Percentiles rank a stretch among this genome's conserved stretches.
Conservation (phyloP, 1,140 invertebrate species). For the Neuroterus valhalla region DNA sequence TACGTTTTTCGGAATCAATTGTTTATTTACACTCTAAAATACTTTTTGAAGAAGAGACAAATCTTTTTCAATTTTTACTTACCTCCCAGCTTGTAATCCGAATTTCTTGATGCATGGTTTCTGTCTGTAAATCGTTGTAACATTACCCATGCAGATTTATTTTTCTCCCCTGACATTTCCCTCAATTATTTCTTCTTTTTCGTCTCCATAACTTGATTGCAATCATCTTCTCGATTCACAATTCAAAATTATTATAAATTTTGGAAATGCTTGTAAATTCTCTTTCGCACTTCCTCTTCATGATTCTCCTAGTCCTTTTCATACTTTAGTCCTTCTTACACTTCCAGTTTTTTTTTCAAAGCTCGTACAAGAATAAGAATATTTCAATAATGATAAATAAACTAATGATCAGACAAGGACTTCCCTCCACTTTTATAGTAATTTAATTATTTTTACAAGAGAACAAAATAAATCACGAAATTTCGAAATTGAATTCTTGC, state of each 20-base stretch:
- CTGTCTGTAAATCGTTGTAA: background rate
- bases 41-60: background rate
- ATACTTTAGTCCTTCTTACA: background rate
- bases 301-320: slow-evolving; percentile 1
- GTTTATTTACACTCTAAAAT: background rate
- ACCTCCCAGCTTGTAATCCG: slow-evolving; percentile 62
- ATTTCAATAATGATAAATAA: too few species aligned
- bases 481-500: too few species aligned
- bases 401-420: too few species aligned
- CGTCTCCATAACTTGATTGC: background rate
- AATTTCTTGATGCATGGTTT: slow-evolving; percentile 52
- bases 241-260: background rate
- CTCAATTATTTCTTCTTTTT: background rate
- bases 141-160: background rate
- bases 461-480: too few species aligned
- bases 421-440: too few species aligned
- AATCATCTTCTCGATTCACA: background rate
- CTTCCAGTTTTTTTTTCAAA: background rate
- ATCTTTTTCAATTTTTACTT: slow-evolving; percentile 17
- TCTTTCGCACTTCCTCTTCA: background rate
- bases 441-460: too few species aligned
- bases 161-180: background rate
- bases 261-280: background rate
- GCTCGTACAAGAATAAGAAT: too few species aligned
- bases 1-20: too few species aligned